phyloP scores from a whole-genome alignment of 2,888 invertebrate genomes.

The Sicus ferrugineus region DNA sequence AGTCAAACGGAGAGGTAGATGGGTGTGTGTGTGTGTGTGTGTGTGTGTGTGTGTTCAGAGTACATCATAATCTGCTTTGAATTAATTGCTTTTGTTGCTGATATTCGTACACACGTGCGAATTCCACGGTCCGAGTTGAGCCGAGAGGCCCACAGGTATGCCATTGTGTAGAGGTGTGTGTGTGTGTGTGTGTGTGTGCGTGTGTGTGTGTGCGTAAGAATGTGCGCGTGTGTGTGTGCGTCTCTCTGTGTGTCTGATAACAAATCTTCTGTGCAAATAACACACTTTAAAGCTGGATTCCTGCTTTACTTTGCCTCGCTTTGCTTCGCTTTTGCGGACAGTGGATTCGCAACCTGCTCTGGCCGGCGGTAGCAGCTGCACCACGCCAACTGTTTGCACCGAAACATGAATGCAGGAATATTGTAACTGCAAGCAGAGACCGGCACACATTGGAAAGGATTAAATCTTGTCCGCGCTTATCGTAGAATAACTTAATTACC shows the following conservation, averaged over 20 bases:
- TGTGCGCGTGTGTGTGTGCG: conserved; percentile 1
- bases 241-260: not conserved
- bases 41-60: not conserved
- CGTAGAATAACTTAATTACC: too few relatives aligned
- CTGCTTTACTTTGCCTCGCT: too few relatives aligned
- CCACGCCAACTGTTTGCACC: too few relatives aligned
- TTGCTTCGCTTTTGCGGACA: not conserved
- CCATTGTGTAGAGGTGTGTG: conserved; percentile 37
- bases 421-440: too few relatives aligned
- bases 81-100: conserved; percentile 28
- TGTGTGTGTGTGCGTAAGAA: conserved; percentile 2
- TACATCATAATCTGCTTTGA: conserved; percentile 1
- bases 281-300: not conserved
- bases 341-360: too few relatives aligned
- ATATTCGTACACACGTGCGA: not conserved
- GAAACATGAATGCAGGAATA: too few relatives aligned
- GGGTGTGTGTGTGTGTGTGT: conserved; percentile 1
- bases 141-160: conserved; percentile 29
- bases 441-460: too few relatives aligned
- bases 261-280: not conserved
- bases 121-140: not conserved
- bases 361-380: too few relatives aligned
- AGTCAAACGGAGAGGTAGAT: too few relatives aligned
- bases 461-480: too few relatives aligned
- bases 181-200: conserved; percentile 30